Conservation (phyloP, 2,113 vertebrate genomes). For the Zosterops hypoxanthus region DNA sequence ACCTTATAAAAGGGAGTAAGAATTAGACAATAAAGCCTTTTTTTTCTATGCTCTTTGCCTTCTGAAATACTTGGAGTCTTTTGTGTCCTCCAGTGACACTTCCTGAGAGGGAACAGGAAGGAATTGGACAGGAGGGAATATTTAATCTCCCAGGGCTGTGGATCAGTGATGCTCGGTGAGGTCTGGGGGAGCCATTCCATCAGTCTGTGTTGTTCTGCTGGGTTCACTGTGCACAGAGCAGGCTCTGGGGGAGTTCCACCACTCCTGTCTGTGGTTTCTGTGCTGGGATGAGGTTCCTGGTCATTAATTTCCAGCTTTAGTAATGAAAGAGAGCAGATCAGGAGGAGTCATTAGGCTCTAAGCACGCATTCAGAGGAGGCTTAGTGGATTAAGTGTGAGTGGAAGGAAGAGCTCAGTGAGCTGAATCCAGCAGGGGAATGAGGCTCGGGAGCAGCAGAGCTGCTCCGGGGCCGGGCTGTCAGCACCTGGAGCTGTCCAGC, state of each 20-base stretch:
- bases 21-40: too few species aligned
- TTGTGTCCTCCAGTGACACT: too few species aligned
- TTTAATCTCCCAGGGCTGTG: background rate
- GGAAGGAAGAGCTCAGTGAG: background rate
- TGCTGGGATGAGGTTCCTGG: background rate
- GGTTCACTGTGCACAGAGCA: background rate
- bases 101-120: background rate
- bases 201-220: too few species aligned
- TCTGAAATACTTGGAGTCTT: too few species aligned
- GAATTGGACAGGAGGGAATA: background rate
- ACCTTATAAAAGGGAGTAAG: too few species aligned
- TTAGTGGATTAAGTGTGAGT: background rate
- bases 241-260: background rate
- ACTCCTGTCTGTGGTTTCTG: background rate
- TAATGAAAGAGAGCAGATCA: background rate
- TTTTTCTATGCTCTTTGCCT: too few species aligned
- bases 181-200: background rate
- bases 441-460: rapidly evolving
- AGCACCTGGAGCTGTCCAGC: background rate
- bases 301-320: background rate
- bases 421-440: background rate
- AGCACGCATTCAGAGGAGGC: background rate
- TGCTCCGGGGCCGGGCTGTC: background rate
- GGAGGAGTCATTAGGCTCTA: background rate
- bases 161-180: rapidly evolving